Evolutionary conservation across 2,888 invertebrate genomes (phyloP).

Genomic region (Lysandra coridon): DNA sequence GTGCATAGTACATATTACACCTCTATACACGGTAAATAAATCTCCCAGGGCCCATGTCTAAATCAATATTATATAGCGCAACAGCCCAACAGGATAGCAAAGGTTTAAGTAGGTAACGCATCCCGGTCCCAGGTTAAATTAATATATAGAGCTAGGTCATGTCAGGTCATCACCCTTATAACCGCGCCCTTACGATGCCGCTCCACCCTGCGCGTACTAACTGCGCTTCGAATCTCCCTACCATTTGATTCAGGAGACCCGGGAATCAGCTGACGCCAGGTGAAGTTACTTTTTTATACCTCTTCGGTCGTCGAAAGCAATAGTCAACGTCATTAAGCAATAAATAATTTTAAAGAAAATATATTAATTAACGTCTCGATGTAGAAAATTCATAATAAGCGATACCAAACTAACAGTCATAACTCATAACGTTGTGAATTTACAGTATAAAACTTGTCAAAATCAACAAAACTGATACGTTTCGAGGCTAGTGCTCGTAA

Average conservation of each 20-base stretch:
- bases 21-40: neutral
- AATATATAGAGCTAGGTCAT: conserved; percentile 21
- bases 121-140: neutral
- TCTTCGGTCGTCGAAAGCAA: neutral
- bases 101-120: neutral
- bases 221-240: conserved; percentile 11
- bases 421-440: neutral
- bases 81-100: neutral
- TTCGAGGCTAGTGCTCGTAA: neutral
- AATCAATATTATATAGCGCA: neutral
- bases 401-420: neutral
- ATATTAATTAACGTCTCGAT: neutral
- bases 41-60: neutral
- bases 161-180: conserved; percentile 20
- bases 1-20: no score
- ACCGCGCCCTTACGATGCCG: conserved; percentile 12
- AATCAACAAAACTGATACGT: neutral
- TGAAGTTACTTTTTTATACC: neutral
- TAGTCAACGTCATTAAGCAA: neutral
- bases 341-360: neutral
- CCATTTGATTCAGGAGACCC: conserved; percentile 4
- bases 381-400: neutral
- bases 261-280: conserved; percentile 16
- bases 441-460: neutral
- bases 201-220: conserved; percentile 18